These are phyloP conservation scores for Aegithalos caudatus DNA, from an alignment of 2,113 vertebrate genomes.

Conservation along the genomic window DNA sequence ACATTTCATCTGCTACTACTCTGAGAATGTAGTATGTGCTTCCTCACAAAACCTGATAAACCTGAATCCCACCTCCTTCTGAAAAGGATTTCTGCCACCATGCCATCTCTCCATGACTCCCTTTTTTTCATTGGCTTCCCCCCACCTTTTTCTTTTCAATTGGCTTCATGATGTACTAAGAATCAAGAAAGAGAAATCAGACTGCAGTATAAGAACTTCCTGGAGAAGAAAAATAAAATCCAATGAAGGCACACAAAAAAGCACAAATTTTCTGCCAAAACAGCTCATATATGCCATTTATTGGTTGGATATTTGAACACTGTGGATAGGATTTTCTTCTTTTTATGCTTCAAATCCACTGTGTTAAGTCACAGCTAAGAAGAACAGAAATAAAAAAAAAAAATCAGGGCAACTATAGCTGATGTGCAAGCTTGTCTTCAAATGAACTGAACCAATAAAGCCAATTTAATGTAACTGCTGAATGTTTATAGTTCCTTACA, in stretches of 20 bases:
- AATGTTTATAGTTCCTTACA: not conserved
- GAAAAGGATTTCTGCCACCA: not conserved
- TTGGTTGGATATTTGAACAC: not conserved
- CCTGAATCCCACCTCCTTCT: not conserved
- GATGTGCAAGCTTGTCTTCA: not conserved
- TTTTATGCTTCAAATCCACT: not conserved
- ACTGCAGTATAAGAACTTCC: not conserved
- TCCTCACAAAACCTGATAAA: not conserved
- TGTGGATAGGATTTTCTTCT: not conserved
- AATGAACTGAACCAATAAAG: not conserved
- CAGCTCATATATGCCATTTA: not conserved
- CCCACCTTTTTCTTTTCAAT: rapidly evolving
- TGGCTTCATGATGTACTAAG: not conserved
- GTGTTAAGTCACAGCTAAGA: not conserved
- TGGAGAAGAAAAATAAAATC: not conserved
- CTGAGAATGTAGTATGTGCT: not conserved
- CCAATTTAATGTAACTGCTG: not conserved
- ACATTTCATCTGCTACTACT: not conserved
- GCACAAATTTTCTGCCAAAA: not conserved
- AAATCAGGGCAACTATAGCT: not conserved
- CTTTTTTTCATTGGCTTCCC: not conserved
- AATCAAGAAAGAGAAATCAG: not conserved
- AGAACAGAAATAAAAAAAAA: not conserved
- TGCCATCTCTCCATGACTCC: not conserved
- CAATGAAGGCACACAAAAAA: not conserved